phyloP scores from a whole-genome alignment of 1,140 invertebrate species.

The Nymphalis io region DNA sequence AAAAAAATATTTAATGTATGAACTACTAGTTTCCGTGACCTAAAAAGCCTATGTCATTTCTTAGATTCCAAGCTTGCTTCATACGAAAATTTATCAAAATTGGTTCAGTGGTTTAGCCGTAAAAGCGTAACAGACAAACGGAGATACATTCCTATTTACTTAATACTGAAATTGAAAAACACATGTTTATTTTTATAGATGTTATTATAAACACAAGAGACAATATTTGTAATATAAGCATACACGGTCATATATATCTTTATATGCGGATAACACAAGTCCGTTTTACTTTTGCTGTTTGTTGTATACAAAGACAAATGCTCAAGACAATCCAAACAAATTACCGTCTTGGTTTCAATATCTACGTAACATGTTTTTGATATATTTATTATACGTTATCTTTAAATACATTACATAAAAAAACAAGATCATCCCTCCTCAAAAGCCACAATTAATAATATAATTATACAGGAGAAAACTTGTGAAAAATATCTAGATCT shows the following conservation, averaged over 20 bases:
- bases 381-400: slow-evolving; percentile 16
- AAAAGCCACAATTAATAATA: slow-evolving; percentile 15
- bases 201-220: too few relatives aligned
- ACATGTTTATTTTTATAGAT: too few relatives aligned
- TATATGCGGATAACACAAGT: slow-evolving; percentile 5
- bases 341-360: neutral
- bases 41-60: too few relatives aligned
- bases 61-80: too few relatives aligned
- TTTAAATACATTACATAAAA: slow-evolving; percentile 20
- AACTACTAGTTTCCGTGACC: too few relatives aligned
- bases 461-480: slow-evolving; percentile 20
- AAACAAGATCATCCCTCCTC: slow-evolving; percentile 8
- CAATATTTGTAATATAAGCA: neutral
- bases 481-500: slow-evolving; percentile 27
- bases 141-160: too few relatives aligned
- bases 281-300: slow-evolving; percentile 5
- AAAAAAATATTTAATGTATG: too few relatives aligned
- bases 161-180: too few relatives aligned
- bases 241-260: slow-evolving; percentile 1
- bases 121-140: too few relatives aligned
- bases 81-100: too few relatives aligned
- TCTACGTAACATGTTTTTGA: slow-evolving; percentile 12
- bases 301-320: neutral
- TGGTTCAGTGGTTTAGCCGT: too few relatives aligned
- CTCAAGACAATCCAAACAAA: slow-evolving; percentile 10